Evolutionary conservation across 2,888 invertebrate species (phyloP), one percentile per base, ranked within the genome.

Genomic region (Campoplex capitator): DNA sequence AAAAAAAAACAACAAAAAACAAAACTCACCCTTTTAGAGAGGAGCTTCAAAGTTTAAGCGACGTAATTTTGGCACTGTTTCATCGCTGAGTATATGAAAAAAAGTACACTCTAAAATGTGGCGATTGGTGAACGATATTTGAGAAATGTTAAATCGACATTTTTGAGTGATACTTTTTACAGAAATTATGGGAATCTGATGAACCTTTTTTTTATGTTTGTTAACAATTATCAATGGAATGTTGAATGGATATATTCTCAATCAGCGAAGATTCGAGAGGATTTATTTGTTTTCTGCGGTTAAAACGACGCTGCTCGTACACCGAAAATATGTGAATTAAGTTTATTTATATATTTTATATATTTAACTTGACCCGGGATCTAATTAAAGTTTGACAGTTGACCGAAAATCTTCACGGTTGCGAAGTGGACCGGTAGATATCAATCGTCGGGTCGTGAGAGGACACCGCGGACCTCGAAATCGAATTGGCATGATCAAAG

Each of bases 401-500:
- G 83, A 83, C 83, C 77, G 84, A 84, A 84, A 84, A 84, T 73
- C 83, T 87, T 84, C 81, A 84, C 84, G 86, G 84, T 87, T 84
- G 86, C 86, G 78, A 84, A 81, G 86, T 79, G 42, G 56, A 80
- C 74, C 84, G 81, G 83, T 77, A 81, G 74, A 87, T 87, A 84
- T 87, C 84, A 84, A 84, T 87, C 86, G 84, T 83, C 83, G 78
- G 35, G 70, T 83, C 78, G 78, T 32, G 80, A 81, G 81, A 78
- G 84, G 28, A 54, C 32, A 71, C 86, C 71, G 68, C 71, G 68
- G 84, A 84, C 84, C 81, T 82, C 84, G 81, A 84, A 87, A 81
- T 87, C 81, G 77, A 84, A 84, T 84, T 84, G 84, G 86, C 86
- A 87, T 84, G 71, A 79, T 58, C 23, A 65, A 74, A 79, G 62